These are phyloP conservation scores for Poeciliopsis gracilis DNA, from an alignment of 2,797 vertebrate genomes.

Conservation along the genomic window DNA sequence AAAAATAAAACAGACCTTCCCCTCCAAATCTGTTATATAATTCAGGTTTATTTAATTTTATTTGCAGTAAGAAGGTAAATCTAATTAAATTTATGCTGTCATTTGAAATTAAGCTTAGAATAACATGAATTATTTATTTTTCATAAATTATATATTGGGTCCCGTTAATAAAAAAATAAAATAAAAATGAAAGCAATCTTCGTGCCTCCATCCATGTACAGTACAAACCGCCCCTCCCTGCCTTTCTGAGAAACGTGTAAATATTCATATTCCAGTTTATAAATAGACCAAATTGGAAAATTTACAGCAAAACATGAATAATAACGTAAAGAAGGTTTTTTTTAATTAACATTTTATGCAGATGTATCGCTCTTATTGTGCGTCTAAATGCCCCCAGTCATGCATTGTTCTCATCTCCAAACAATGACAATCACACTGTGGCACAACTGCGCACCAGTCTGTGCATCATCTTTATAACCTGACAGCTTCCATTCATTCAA, in stretches of 20 bases:
- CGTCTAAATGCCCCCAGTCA: conserved; percentile 1
- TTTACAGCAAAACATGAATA: not conserved
- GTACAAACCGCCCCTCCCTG: conserved; percentile 50
- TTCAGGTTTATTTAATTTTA: not conserved
- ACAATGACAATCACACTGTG: conserved; percentile 42
- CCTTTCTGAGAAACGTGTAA: conserved; percentile 9
- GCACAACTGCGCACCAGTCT: conserved; percentile 15
- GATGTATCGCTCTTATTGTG: not conserved
- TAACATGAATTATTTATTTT: not conserved
- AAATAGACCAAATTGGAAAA: not conserved
- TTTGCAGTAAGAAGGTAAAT: not conserved
- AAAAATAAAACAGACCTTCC: not conserved
- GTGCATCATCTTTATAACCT: not conserved
- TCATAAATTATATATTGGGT: not conserved
- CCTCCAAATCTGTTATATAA: not conserved
- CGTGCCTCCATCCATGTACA: conserved; percentile 30
- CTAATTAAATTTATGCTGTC: not conserved
- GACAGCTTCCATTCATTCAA: not conserved
- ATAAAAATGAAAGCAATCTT: conserved; percentile 29
- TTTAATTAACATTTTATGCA: not conserved
- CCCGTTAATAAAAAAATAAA: conserved; percentile 24
- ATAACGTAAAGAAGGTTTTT: not conserved
- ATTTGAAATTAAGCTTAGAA: not conserved
- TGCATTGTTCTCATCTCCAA: conserved; percentile 56
- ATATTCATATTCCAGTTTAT: not conserved